Evolutionary conservation across 2,888 invertebrate species (phyloP).

Genomic region (Ectobius pallidus): DNA sequence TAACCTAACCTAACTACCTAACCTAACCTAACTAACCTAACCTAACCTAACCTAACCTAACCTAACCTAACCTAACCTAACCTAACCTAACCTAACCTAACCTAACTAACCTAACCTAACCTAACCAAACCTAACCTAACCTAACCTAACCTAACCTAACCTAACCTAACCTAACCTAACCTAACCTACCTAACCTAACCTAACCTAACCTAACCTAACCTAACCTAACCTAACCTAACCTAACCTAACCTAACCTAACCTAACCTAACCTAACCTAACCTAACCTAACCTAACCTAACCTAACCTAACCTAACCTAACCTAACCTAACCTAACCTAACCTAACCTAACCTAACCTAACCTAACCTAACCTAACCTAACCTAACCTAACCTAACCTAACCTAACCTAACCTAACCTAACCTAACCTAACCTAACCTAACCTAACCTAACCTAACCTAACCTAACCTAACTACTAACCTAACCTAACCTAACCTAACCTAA

Average conservation of each 20-base stretch:
- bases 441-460: conserved; percentile 7
- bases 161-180: conserved; percentile 48
- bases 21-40: conserved; percentile 42
- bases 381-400: conserved; percentile 23
- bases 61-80: conserved; percentile 15
- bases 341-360: conserved; percentile 19
- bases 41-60: conserved; percentile 41
- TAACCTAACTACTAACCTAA: no score
- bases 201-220: conserved; percentile 48
- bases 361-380: conserved; percentile 26
- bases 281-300: conserved; percentile 43
- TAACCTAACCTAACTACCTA: no score
- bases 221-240: conserved; percentile 47
- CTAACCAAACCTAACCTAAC: conserved; percentile 44
- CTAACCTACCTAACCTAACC: no score
- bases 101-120: conserved; percentile 44
- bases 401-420: conserved; percentile 8
- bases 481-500: no score
- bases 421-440: not conserved
- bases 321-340: conserved; percentile 18
- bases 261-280: conserved; percentile 45
- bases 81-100: not conserved
- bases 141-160: no score
- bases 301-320: conserved; percentile 26
- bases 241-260: conserved; percentile 46